phyloP scores from a whole-genome alignment of 1,140 invertebrate genomes.

The Adoxophyes honmai region DNA sequence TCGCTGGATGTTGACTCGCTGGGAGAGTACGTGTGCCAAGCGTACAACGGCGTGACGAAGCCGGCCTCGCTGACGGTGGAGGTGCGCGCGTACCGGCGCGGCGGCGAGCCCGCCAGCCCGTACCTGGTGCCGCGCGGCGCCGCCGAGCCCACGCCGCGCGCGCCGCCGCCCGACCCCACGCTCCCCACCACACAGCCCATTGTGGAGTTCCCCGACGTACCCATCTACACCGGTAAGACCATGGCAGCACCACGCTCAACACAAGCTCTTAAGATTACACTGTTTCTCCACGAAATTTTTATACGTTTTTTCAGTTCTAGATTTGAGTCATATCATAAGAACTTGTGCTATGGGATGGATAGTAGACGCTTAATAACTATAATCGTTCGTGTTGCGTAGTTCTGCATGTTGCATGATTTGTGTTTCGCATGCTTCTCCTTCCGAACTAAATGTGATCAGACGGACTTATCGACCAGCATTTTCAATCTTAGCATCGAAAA shows the following conservation, averaged over 20 bases:
- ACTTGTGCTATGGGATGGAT: not conserved
- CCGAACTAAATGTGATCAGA: not conserved
- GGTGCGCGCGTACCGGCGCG: conserved; percentile 83
- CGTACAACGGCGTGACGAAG: conserved; percentile 88
- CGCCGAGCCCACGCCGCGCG: conserved; percentile 27
- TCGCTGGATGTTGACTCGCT: conserved; percentile 83
- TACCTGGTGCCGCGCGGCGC: conserved; percentile 48
- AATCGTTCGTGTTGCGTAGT: not conserved
- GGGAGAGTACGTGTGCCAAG: conserved; percentile 91
- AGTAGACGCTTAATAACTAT: not conserved
- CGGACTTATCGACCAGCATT: not conserved
- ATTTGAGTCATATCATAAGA: not conserved
- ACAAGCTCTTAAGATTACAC: too few species aligned
- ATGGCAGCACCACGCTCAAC: too few species aligned
- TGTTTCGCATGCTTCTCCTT: not conserved
- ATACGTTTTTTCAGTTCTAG: too few species aligned
- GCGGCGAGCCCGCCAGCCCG: conserved; percentile 57
- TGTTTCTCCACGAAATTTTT: too few species aligned
- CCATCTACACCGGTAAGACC: conserved; percentile 55
- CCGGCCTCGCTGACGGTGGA: conserved; percentile 86
- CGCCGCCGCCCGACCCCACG: conserved; percentile 20
- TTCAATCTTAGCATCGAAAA: too few species aligned
- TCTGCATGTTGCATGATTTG: conserved; percentile 5
- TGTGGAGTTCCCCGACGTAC: conserved; percentile 34
- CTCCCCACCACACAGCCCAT: conserved; percentile 32